Evolutionary conservation across 2,888 invertebrate genomes (phyloP), one percentile per base, ranked within the genome.

Genomic region (Drosophila conformis): DNA sequence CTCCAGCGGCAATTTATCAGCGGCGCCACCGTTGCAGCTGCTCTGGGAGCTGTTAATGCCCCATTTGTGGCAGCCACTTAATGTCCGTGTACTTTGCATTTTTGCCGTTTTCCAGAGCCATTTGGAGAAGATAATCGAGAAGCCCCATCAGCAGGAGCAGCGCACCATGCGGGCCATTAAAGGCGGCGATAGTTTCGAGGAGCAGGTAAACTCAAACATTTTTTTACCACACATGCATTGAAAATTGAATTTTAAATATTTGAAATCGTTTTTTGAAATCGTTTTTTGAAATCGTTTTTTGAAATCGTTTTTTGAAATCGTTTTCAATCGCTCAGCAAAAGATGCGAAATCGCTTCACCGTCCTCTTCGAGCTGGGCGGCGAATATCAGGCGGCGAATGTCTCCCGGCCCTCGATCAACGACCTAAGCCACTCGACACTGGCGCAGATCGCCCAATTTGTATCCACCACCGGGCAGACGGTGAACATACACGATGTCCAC

Each of bases 401-500:
- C 83, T 94, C 94, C 52, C 92, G 95, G 65, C 96, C 96, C 18
- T 95, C 94, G 1, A 95, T 95, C 1, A 89, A 94, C 60, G 95
- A 95, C 58, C 94, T 96, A 69, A 94, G 95, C 88, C 94, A 94
- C 69, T 97, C 96, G 7, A 96, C 96, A 0, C 92, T 98, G 71
- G 96, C 97, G 13, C 96, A 96, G 92, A 97, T 98, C 73, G 98
- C 98, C 0, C 95, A 96, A 89, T 96, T 97, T 94, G 98, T 98
- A 4, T 98, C 98, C 2, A 95, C 95, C 61, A 96, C 96, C 0
- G 97, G 97, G 53, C 96, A 97, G 94, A 96, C 97, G 5, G 94
- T 99, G 8, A 99, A 99, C 93, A 98, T 99, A 89, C 96, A 97
- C 3, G 97, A 98, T 92, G 97, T 98, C 11, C 95, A 95, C 5